These are phyloP conservation scores for Steinernema carpocapsae DNA, from an alignment of 2,888 invertebrate genomes.

Conservation along the genomic window DNA sequence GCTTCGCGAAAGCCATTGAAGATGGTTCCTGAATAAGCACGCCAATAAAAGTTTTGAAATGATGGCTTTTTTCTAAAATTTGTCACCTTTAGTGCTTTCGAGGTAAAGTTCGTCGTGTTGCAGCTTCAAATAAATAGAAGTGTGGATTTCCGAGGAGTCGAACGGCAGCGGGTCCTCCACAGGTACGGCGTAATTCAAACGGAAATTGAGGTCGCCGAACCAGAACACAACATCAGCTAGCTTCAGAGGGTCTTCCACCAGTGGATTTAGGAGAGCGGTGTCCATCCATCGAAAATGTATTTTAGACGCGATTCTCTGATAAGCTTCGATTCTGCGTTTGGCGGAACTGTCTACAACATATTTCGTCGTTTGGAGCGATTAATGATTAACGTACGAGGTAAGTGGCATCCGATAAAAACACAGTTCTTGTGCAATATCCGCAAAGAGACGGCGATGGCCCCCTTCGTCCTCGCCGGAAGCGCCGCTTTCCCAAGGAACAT, in stretches of 20 bases:
- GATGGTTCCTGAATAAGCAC: background rate
- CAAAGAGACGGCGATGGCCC: background rate
- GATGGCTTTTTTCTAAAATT: background rate
- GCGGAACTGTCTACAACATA: constrained; percentile 4
- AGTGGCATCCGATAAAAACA: constrained; percentile 16
- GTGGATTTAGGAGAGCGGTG: background rate
- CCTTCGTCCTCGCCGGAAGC: constrained; percentile 10
- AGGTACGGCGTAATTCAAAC: constrained; percentile 9
- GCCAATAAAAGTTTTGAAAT: background rate
- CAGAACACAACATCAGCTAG: constrained; percentile 15
- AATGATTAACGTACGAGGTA: background rate
- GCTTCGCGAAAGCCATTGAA: constrained; percentile 26
- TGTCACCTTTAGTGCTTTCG: constrained; percentile 29
- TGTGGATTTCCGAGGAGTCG: background rate
- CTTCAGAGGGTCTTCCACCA: constrained; percentile 6
- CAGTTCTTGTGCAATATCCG: constrained; percentile 23
- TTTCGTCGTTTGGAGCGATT: background rate
- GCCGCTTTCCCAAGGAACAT: background rate
- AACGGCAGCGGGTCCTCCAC: constrained; percentile 20
- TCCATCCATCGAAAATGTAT: constrained; percentile 22
- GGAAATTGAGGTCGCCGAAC: constrained; percentile 20
- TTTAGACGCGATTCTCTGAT: constrained; percentile 1
- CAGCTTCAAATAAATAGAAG: constrained; percentile 8
- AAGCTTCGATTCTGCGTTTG: constrained; percentile 1
- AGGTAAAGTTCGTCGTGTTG: constrained; percentile 27